Evolutionary conservation across 2,888 invertebrate genomes (phyloP), one percentile per base, ranked within the genome.

Genomic region (Halictus ligatus): DNA sequence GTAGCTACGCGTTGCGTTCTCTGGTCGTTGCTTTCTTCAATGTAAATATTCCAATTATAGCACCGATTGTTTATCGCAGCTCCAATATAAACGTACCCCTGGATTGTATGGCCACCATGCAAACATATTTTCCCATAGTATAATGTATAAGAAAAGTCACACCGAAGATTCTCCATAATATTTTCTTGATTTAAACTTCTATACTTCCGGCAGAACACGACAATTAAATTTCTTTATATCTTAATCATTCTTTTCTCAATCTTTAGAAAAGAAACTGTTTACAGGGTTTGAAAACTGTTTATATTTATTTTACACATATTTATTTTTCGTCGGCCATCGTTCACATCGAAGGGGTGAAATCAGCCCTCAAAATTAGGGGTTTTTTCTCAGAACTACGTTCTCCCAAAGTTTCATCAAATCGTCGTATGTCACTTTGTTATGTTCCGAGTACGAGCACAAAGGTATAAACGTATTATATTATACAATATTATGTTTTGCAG

Each of bases 401-500:
- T 43, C 43, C 43, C 0, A 46, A 46, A 46, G 12, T 46, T 46
- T 13, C 13, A 46, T 2, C 46, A 46, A 46, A 46, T 46, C 12
- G 46, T 2, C 12, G 10, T 46, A 46, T 12, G 2, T 46, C 46
- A 46, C 12, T 46, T 46, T 12, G 46, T 10, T 46, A 46, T 46
- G 46, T 46, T 46, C 43, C 35, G 35, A 4, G 35, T 50, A 21
- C 8, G 58, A 58, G 12, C 58, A n/a, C 4, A 58, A n/a, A 12
- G n/a, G 12, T 58, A 58, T n/a, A n/a, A 4, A n/a, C n/a, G 5
- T 50, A 50, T 50, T 50, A 21, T 46, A 10, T 18, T 50, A 18
- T 54, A 60, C 0, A 25, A 2, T 13, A 15, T 75, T 64, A 60
- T 75, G 7, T 35, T 35, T 94, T 94, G 1, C 95, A 98, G 98